Base-by-base conservation (phyloP, 2,113 vertebrate genomes). In the Petrocephalus zakoni region DNA sequence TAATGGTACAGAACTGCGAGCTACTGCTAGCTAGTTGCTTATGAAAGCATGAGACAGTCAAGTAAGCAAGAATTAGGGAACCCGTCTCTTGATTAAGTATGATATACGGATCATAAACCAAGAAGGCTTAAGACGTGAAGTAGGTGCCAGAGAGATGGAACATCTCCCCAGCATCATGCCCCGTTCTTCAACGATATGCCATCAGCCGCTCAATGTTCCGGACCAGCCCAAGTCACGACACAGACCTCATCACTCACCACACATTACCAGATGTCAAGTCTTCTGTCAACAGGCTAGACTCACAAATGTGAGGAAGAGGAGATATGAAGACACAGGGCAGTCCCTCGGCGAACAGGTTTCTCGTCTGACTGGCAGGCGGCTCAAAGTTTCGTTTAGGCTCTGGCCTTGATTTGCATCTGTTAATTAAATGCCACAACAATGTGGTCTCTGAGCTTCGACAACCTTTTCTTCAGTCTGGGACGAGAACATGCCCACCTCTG, bases 351-450 rank as follows among this genome's bases (percentile, higher is more conserved):
- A 68, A 42, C 78, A 68, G 55, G 75, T 81, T 90, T 93, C 89
- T 86, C 88, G 83, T 90, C 85, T 95, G 94, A 95, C 64, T 94
- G 94, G 91, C 95, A 91, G 93, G 68, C 0, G 89, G 94, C 94
- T 94, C 94, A 94, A 90, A 91, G 92, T 93, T 92, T 92, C 89
- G 90, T 91, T 90, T 92, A 90, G 88, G 90, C 92, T 88, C 88
- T 90, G 94, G 93, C 94, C 94, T 90, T 84, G 87, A 95, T 95
- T 95, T 95, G 94, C 94, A 94, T 95, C 94, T 93, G 92, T 94
- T 95, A 95, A 94, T 95, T 93, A 95, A 95, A 95, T 94, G 94
- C 94, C 94, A 95, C 93, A 94, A 95, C 93, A 95, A 95, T 94
- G 93, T 93, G 93, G 94, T 94, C 92, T 93, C 91, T 88, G 94